Base-by-base conservation (phyloP, 2,888 invertebrate species). In the Amblyjoppa proteus region DNA sequence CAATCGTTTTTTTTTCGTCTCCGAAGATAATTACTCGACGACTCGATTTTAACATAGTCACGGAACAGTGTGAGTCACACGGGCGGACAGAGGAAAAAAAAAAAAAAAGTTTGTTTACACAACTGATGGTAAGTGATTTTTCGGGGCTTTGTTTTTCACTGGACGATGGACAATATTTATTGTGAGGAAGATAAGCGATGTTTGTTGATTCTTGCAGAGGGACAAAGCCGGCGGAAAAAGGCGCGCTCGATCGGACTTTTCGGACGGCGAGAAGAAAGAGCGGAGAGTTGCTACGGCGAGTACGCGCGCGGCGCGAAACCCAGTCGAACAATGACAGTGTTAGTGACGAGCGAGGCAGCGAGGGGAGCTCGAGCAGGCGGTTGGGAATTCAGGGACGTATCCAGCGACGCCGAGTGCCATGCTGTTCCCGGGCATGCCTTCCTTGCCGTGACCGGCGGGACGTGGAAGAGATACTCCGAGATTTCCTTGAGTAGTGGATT, bases 311-410 rank as follows among this genome's bases (percentile, higher is more conserved):
- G 83, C 83, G 85, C 85, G 80, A 85, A 85, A 85, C 73, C 85
- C 80, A 80, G 76, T 74, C 77, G 79, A 77, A 87, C 85, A 82
- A 83, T 83, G 82, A 87, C 85, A 87, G 82, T 80, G 75, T 76
- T 85, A 75, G 77, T 77, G 71, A 78, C 80, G 76, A 66, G 84
- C 74, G 70, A 69, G 58, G 58, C 61, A 74, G 25, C n/a, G 69
- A 31, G 66, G 25, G 34, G 70, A 53, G 25, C 68, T n/a, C 66
- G 9, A 53, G 74, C 41, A 76, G 61, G 73, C 70, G 85, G 51
- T 58, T 68, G 76, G 75, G 49, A 71, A 20, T 64, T 45, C 87
- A 86, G 84, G 74, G 71, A 80, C 82, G 87, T 84, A 77, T 25
- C 78, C 9, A 71, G 51, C 34, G n/a, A 9, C 51, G 45, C 69